phyloP scores from a whole-genome alignment of 1,140 invertebrate genomes.

The Drosophila rhopaloa region DNA sequence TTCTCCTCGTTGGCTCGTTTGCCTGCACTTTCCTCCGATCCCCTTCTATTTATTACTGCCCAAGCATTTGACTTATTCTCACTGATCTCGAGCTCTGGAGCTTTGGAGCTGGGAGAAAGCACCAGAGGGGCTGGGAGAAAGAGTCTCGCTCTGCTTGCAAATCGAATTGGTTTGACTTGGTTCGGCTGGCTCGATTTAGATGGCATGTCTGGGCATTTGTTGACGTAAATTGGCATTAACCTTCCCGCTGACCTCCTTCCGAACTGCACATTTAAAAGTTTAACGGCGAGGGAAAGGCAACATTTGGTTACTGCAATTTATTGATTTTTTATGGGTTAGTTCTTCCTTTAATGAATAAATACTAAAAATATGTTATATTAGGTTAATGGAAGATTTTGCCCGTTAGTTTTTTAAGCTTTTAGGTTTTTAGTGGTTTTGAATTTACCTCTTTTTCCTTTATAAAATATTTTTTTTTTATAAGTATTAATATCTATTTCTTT shows the following conservation, averaged over 20 bases:
- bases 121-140: constrained; percentile 6
- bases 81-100: constrained; percentile 32
- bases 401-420: too few species aligned
- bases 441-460: too few species aligned
- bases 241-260: constrained; percentile 70
- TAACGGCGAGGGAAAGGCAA: constrained; percentile 34
- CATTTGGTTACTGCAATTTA: constrained; percentile 41
- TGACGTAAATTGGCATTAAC: constrained; percentile 79
- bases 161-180: constrained; percentile 37
- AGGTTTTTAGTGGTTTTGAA: too few species aligned
- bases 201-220: constrained; percentile 62
- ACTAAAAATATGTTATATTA: constrained; percentile 4
- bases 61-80: constrained; percentile 76
- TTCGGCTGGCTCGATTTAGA: constrained; percentile 47
- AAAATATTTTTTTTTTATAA: too few species aligned
- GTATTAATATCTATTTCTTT: too few species aligned
- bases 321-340: constrained; percentile 25
- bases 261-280: constrained; percentile 23
- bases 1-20: constrained; percentile 36
- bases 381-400: not conserved
- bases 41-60: constrained; percentile 73
- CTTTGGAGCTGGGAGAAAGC: not conserved
- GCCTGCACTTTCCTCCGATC: constrained; percentile 24
- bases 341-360: constrained; percentile 27
- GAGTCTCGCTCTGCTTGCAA: constrained; percentile 18